phyloP scores from a whole-genome alignment of 1,140 invertebrate genomes.

The Cydia pomonella region DNA sequence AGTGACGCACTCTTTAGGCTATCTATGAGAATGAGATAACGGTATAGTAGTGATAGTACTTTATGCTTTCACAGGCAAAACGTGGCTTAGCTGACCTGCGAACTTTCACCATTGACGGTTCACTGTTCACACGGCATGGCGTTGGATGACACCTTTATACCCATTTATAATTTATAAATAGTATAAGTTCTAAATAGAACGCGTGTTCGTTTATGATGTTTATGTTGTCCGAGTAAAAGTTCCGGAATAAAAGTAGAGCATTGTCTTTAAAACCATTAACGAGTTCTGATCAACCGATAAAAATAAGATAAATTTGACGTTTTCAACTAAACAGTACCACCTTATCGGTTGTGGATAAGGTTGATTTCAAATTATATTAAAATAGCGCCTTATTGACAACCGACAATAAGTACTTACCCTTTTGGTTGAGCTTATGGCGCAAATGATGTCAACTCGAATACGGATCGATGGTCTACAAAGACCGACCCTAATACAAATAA shows the following conservation, averaged over 20 bases:
- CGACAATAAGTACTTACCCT: too few species aligned
- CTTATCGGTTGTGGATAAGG: too few species aligned
- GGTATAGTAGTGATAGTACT: slow-evolving; percentile 5
- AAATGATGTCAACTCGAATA: not conserved
- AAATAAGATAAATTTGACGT: not conserved
- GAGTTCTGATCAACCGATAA: not conserved
- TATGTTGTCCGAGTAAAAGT: not conserved
- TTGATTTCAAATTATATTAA: too few species aligned
- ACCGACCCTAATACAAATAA: not conserved
- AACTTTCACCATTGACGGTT: slow-evolving; percentile 7
- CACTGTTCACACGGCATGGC: not conserved
- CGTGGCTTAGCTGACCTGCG: not conserved
- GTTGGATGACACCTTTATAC: not conserved
- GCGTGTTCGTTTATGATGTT: not conserved
- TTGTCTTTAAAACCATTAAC: slow-evolving; percentile 1
- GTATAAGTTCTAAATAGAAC: not conserved
- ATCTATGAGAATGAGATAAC: not conserved
- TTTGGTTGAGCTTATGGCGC: too few species aligned
- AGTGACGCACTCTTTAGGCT: not conserved
- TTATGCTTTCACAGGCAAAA: slow-evolving; percentile 4
- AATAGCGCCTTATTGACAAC: too few species aligned
- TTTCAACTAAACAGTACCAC: too few species aligned
- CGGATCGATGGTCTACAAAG: not conserved
- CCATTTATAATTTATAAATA: too few species aligned
- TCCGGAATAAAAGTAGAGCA: not conserved